Evolutionary conservation across 2,888 invertebrate species (phyloP), one percentile per base, ranked within the genome.

Genomic region (Philereme vetulata): DNA sequence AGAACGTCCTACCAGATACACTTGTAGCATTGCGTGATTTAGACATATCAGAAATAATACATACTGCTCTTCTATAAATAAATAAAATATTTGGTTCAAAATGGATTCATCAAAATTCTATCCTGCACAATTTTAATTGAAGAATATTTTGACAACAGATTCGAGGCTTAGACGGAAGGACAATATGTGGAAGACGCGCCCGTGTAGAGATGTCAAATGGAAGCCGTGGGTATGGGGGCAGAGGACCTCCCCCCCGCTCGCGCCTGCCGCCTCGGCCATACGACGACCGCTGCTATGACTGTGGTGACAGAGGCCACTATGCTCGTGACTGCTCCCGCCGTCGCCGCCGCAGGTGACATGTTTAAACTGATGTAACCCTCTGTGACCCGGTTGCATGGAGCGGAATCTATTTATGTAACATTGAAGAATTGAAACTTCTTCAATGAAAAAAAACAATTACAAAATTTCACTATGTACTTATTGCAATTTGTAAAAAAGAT

Each of bases 171-270:
- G 96, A 96, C 81, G 96, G 96, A 0, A 93, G 97, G 47, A 96
- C 96, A 45, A 95, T 98, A 67, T 98, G 98, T 88, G 98, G 98
- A 0, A 94, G 97, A 44, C 93, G 98, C 49, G 97, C 97, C 34
- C 94, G 98, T 49, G 98, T 98, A 6, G 98, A 98, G 88, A 94
- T 97, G 88, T 98, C 98, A 3, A 97, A 97, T 78, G 98, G 98
- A 21, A 96, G 96, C 82, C 93, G 95, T 49, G 84, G 91, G 57
- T 85, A 84, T 58, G 92, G 91, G 50, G 88, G 91, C 0, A 92
- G 94, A 6, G 94, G 94, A 0, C 94, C 94, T 0, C 94, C 94
- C 1, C 93, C 95, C 56, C 88, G 93, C 46, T 93, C 93, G 4
- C 87, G 93, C 4, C 84, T 93, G 51, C 95, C 95, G n/a, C 96